phyloP scores from a whole-genome alignment of 2,888 invertebrate species.

The Nebria brevicollis region DNA sequence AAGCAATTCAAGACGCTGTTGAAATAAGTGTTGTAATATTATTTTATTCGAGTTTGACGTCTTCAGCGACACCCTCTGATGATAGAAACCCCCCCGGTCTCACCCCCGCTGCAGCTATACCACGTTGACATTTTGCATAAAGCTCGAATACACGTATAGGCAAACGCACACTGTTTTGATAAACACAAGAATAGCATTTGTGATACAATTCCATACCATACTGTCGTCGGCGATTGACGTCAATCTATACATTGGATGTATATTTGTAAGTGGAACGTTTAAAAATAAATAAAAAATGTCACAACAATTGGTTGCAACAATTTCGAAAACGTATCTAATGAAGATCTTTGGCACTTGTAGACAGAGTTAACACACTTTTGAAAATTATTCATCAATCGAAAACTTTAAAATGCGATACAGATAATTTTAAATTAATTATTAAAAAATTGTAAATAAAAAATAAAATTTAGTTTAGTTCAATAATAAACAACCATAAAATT shows the following conservation, averaged over 20 bases:
- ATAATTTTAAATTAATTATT: no score
- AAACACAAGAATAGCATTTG: slow-evolving; percentile 38
- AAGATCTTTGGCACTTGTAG: neutral
- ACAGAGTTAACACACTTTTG: neutral
- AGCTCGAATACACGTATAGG: neutral
- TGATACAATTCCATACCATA: slow-evolving; percentile 41
- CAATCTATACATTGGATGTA: slow-evolving; percentile 26
- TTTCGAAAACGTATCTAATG: neutral
- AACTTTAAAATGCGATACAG: no score
- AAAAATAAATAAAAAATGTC: slow-evolving; percentile 39
- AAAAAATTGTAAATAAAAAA: no score
- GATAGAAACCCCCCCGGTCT: neutral
- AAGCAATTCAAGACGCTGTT: neutral
- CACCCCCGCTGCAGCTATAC: neutral
- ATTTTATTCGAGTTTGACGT: neutral
- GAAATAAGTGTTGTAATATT: neutral
- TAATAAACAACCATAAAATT: no score
- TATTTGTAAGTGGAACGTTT: slow-evolving; percentile 40
- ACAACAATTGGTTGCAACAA: neutral
- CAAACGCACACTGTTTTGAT: slow-evolving; percentile 1
- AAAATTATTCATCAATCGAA: neutral
- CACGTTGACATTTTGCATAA: neutral
- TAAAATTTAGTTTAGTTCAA: no score
- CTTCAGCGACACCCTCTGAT: neutral
- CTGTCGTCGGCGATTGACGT: slow-evolving; percentile 26